Conservation (phyloP, 2,888 invertebrate genomes). For the Ecliptopera silaceata region DNA sequence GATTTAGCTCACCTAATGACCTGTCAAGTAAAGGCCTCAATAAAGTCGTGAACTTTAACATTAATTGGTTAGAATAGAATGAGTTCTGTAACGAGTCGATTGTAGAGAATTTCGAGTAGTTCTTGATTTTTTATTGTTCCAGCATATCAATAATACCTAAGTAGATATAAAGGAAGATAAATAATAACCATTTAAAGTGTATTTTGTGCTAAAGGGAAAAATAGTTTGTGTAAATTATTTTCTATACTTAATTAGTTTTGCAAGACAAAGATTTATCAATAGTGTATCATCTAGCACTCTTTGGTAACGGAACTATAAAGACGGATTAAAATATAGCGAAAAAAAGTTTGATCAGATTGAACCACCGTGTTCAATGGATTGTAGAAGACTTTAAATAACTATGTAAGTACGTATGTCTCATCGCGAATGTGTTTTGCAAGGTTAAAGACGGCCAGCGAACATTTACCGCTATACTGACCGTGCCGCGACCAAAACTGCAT, state of each 20-base stretch:
- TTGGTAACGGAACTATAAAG: no score
- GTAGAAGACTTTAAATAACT: no score
- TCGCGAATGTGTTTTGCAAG: conserved; percentile 10
- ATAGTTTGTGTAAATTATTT: no score
- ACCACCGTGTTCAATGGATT: not conserved
- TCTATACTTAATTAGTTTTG: no score
- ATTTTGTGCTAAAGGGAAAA: no score
- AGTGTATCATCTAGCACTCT: no score
- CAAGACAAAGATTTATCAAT: no score
- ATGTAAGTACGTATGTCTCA: not conserved
- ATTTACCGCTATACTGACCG: conserved; percentile 45
- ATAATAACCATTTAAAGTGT: no score
- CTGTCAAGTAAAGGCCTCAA: not conserved
- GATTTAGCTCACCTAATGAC: no score
- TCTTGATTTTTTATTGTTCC: not conserved
- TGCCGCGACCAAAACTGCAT: conserved; percentile 28
- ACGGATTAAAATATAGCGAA: no score
- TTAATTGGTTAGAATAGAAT: not conserved
- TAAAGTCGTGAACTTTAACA: not conserved
- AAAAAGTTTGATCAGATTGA: not conserved
- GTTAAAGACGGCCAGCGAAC: conserved; percentile 11
- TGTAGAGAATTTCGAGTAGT: not conserved
- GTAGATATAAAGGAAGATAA: no score
- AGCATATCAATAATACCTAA: not conserved
- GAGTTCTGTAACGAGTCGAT: conserved; percentile 3